These are phyloP conservation scores for Uropsilus gracilis DNA, from an alignment of 2,113 vertebrate genomes.

Conservation along the genomic window DNA sequence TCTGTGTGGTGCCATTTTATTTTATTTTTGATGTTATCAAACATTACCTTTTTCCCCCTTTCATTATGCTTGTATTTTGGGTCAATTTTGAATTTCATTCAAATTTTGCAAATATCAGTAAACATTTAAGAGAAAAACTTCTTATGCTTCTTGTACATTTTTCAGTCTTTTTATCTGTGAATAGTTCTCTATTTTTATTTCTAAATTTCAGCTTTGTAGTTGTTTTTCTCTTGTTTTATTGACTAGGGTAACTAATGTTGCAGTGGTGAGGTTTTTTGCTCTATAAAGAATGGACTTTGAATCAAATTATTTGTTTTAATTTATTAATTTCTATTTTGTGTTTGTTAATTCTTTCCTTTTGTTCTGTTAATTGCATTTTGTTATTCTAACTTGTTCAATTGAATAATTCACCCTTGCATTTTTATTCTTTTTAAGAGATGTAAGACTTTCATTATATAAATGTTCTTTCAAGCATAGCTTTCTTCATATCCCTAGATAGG, in stretches of 20 bases:
- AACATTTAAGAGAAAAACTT: neutral
- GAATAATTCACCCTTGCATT: constrained; percentile 5
- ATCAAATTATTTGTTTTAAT: neutral
- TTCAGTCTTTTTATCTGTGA: neutral
- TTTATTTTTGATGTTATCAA: neutral
- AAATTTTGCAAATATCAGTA: neutral
- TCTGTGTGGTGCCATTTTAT: neutral
- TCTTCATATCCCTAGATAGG: constrained; percentile 1
- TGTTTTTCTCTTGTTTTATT: neutral
- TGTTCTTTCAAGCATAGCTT: neutral
- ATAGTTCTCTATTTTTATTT: neutral
- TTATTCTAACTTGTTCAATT: constrained; percentile 34
- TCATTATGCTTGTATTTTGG: neutral
- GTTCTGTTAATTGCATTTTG: neutral
- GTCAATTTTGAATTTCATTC: neutral
- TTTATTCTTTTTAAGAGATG: constrained; percentile 2
- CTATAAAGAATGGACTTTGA: neutral
- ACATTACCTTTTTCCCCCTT: neutral
- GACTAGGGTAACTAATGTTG: neutral
- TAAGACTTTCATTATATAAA: constrained; percentile 34
- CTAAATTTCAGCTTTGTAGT: neutral
- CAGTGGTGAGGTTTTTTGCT: neutral
- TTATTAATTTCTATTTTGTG: constrained; percentile 9
- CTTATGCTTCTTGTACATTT: neutral
- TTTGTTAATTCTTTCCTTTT: constrained; percentile 23